A percentile compares a stretch with the other conserved stretches of the same genome.
phyloP scores from a whole-genome alignment of 1,140 invertebrate genomes.

The Araneus ventricosus region DNA sequence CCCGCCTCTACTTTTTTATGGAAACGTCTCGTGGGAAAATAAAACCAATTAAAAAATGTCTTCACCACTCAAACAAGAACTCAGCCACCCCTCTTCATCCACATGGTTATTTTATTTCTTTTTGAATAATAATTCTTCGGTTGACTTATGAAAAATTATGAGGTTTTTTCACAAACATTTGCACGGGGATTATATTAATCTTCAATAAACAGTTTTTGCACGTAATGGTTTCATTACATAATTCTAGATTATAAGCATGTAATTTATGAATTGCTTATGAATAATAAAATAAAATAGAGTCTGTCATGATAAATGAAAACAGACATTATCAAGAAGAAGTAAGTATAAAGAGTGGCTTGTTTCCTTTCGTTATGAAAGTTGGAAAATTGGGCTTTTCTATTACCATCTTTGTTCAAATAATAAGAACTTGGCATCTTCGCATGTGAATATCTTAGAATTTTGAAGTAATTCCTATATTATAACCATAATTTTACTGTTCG shows the following conservation, averaged over 20 bases:
- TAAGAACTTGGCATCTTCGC: no score
- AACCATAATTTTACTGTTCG: no score
- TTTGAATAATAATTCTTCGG: neutral
- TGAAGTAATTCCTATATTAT: no score
- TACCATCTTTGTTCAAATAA: no score
- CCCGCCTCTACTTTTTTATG: neutral
- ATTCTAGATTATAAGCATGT: neutral
- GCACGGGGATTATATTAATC: neutral
- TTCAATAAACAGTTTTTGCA: neutral
- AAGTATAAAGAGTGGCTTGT: no score
- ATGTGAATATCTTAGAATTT: no score
- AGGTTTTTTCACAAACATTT: neutral
- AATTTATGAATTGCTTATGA: neutral
- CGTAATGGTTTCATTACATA: neutral
- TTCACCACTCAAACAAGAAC: neutral
- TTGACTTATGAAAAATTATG: neutral
- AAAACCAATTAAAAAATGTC: conserved; percentile 33
- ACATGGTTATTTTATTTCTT: no score
- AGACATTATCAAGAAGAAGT: no score
- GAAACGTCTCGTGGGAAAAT: neutral
- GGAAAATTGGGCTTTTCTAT: no score
- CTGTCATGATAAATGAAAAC: neutral
- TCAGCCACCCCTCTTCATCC: no score
- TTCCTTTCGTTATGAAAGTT: no score
- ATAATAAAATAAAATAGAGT: neutral